These are phyloP conservation scores for Brassicogethes aeneus DNA, from an alignment of 2,888 invertebrate genomes.

Conservation along the genomic window DNA sequence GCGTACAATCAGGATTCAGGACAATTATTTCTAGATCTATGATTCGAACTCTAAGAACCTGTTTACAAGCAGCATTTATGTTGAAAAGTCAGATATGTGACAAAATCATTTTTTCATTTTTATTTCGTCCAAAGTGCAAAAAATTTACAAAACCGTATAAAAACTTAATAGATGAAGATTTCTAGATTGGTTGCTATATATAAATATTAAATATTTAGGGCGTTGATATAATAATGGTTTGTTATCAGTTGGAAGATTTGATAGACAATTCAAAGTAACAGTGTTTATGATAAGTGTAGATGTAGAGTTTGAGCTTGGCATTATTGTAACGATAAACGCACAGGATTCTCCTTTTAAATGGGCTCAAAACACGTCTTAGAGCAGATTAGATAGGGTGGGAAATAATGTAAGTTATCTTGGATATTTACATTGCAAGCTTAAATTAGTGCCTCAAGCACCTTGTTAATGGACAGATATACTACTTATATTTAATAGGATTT, in stretches of 20 bases:
- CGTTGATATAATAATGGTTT: neutral
- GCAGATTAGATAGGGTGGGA: conserved; percentile 29
- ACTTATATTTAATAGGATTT: conserved; percentile 29
- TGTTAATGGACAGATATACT: conserved; percentile 31
- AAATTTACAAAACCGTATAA: no score
- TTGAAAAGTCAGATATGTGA: no score
- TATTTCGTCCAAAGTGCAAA: no score
- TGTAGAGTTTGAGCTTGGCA: conserved; percentile 23
- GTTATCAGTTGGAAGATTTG: conserved; percentile 4
- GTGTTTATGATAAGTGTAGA: conserved; percentile 21
- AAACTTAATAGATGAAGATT: no score
- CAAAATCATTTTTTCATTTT: no score
- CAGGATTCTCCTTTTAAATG: conserved; percentile 30
- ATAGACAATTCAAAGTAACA: conserved; percentile 12
- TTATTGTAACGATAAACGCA: conserved; percentile 31
- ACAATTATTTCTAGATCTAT: no score
- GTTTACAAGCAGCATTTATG: no score
- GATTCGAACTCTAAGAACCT: no score
- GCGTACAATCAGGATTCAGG: no score
- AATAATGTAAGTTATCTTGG: conserved; percentile 33
- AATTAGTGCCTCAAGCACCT: conserved; percentile 31
- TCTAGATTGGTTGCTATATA: no score
- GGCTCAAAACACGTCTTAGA: conserved; percentile 28
- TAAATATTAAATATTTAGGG: no score
- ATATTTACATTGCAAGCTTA: conserved; percentile 33